A percentile compares a stretch with the other conserved stretches of the same genome.
These are phyloP conservation scores for Eleutherodactylus coqui DNA, from an alignment of 2,797 vertebrate species.

Conservation along the genomic window DNA sequence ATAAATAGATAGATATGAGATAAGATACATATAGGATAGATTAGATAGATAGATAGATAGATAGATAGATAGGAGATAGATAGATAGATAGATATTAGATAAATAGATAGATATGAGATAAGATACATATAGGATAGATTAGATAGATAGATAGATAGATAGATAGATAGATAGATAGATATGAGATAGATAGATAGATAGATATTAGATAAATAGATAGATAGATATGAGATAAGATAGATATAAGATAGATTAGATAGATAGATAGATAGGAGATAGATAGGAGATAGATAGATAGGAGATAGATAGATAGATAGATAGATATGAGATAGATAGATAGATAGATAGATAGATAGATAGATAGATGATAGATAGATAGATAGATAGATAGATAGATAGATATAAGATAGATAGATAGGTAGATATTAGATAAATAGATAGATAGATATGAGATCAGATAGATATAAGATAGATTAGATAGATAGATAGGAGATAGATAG, in stretches of 20 bases:
- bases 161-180: neutral
- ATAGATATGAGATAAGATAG: neutral
- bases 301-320: neutral
- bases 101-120: no score
- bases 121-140: neutral
- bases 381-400: no score
- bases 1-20: constrained; percentile 5
- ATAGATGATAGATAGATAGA: neutral
- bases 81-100: neutral
- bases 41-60: constrained; percentile 9
- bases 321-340: constrained; percentile 1
- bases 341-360: constrained; percentile 9
- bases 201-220: neutral
- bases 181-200: neutral
- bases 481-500: constrained; percentile 1
- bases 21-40: no score
- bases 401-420: no score
- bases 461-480: neutral
- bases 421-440: no score
- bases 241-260: neutral
- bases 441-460: neutral
- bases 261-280: neutral
- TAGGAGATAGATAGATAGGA: neutral
- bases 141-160: no score
- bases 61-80: constrained; percentile 2